Base-by-base conservation (phyloP, 2,113 vertebrate species). In the Brachirus orientalis region DNA sequence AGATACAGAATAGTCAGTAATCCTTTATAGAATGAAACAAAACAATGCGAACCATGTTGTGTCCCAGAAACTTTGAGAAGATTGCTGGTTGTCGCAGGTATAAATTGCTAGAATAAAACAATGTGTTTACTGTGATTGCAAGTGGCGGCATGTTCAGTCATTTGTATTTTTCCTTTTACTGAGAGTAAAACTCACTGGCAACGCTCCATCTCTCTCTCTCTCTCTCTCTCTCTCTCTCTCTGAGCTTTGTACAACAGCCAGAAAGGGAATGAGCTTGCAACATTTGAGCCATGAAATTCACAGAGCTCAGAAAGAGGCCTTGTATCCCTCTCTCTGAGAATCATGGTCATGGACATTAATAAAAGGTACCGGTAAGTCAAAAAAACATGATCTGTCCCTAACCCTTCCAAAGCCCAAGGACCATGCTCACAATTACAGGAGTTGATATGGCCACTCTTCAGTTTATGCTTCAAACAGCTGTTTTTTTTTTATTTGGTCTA, bases 251-350 rank as follows among this genome's bases (percentile, higher is more conserved):
- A 17, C 43, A 63, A 53, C 35, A 57, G n/a, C 51, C 43, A 50
- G 51, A 19, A 52, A 63, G 41, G 4, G 62, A 77, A 77, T 56
- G 43, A 67, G 58, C 22, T 74, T 41, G 33, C 46, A 79, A 60
- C 18, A 33, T 69, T 83, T 68, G 8, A 58, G 41, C 37, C 36
- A 40, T 62, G 52, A 79, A 77, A 72, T 69, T 51, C 43, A 17
- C 54, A 22, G 20, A 44, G 74, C 55, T 63, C 45, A 57, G 44
- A 47, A 22, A 35, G 16, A 56, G 36, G 45, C 56, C 46, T 35
- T 53, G 37, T 51, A 33, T 75, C 19, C 38, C 20, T 46, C 56
- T 41, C 48, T 3, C 35, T 18, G 20, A 61, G 67, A 36, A 22
- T 69, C 28, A 33, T 10, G 48, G 62, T 56, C 38, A 28, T 43